Base-by-base conservation (phyloP, 2,888 invertebrate genomes). In the Lymantria monacha region DNA sequence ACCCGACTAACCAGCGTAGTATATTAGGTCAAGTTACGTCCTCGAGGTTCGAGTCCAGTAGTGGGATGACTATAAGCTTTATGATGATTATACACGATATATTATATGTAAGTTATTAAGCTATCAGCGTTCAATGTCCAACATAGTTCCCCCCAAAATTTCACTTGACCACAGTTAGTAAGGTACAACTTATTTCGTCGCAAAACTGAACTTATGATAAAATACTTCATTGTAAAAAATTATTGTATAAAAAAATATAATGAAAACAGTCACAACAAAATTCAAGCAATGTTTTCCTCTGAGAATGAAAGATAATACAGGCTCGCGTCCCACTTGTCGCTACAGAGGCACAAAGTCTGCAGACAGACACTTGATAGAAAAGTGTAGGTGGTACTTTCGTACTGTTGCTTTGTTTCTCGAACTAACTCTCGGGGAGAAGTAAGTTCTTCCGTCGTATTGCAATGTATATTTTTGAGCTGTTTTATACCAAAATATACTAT, bases 351-450 rank as follows among this genome's bases (percentile, higher is more conserved):
- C 69, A 69, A 68, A 68, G 68, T 66, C 68, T 57, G 51, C 53
- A 57, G 64, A 61, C 63, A 69, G 56, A 68, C 67, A 69, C 68
- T 68, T 69, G 62, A 68, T 68, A 62, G 60, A 68, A 69, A 66
- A 64, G 64, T 69, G 55, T 66, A 57, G 59, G 54, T 59, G 55
- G 65, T 60, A 61, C 60, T 61, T 69, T 59, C 54, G 65, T 60
- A 61, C 60, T 61, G 66, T 67, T 33, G 52, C 70, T 70, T 70
- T 72, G 70, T 70, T 63, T 55, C 41, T 13, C 43, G 63, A 63
- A 61, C 65, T 59, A 66, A 70, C 72, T 70, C 44, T 50, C 7
- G 52, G 55, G 61, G 14, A 61, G 66, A 61, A 60, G 70, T 61
- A 69, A 71, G 56, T 64, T 68, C 50, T 55, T 43, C 55, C 53